Base-by-base conservation (phyloP, 92 coral and sea anemone species). In the Porites cylindrica region DNA sequence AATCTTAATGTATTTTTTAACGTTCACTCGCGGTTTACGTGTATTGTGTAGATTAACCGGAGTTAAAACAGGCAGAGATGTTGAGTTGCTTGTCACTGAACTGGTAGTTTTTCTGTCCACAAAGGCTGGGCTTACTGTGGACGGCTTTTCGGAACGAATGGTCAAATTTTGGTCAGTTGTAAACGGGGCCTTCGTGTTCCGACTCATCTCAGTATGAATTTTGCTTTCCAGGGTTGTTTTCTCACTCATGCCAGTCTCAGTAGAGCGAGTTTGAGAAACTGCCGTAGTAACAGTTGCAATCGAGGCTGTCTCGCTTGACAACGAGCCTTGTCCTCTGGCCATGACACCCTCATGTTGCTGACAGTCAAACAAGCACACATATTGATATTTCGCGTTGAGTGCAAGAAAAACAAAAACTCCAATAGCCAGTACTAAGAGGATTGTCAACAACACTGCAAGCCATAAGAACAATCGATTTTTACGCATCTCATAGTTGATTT, bases 361-460 rank as follows among this genome's bases (percentile, higher is more conserved):
- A 79, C 98, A 94, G 73, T 83, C 89, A 24, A 92, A 78, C 66
- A 94, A 71, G 68, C 98, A 94, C 16, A 91, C 92, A 74, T 90
- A 88, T 14, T 88, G 89, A 59, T 89, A 93, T 10, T 93, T 90
- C 17, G 98, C 92, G 70, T 94, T 92, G 75, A 94, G 93, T 21
- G 93, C 85, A 59, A 94, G 88, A 56, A 92, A 94, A 68, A 94
- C 89, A 75, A 94, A 94, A 52, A 93, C 72, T 8, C 90, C 98
- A 16, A 92, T 84, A 11, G 91, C 84, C 17, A 91, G 77, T 2
- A 90, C 43, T 74, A 94, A 89, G 61, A 91, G 80, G 63, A 94
- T 76, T 78, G 93, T 77, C n/a, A 92, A 69, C 81, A 92, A 29
- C 10, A 91, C 90, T 16, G 90, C 80, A 7, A 92, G 69, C 93